These are phyloP conservation scores for Discoglossus pictus DNA, from an alignment of 2,797 vertebrate species.

Conservation along the genomic window DNA sequence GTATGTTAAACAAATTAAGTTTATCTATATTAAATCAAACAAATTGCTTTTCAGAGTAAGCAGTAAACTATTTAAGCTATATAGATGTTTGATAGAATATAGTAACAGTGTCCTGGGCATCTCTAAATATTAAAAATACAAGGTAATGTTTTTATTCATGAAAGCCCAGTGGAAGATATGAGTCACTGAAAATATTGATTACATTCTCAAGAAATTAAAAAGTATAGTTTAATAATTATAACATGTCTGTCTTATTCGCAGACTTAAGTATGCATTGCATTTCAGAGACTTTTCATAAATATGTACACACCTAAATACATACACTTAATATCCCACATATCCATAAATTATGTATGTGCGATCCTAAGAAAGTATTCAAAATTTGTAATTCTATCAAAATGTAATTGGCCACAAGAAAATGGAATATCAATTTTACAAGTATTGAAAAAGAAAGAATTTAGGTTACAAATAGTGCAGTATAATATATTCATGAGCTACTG, in stretches of 20 bases:
- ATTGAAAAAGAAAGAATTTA: constrained; percentile 42
- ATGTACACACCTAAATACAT: constrained; percentile 9
- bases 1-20: too few relatives aligned
- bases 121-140: too few relatives aligned
- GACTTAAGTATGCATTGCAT: neutral
- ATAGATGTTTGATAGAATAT: neutral
- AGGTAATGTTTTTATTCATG: constrained; percentile 36
- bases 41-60: too few relatives aligned
- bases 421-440: constrained; percentile 23
- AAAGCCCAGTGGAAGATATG: constrained; percentile 3
- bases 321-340: constrained; percentile 6
- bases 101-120: neutral
- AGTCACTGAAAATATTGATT: constrained; percentile 20
- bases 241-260: neutral
- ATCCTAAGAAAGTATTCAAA: constrained; percentile 26
- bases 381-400: constrained; percentile 46
- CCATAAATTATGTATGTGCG: constrained; percentile 26
- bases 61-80: neutral
- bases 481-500: constrained; percentile 29
- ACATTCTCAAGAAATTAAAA: constrained; percentile 6
- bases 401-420: constrained; percentile 38
- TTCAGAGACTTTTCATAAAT: constrained; percentile 18
- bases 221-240: neutral
- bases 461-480: constrained; percentile 23
- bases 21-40: too few relatives aligned